These are phyloP conservation scores for Darevskia nairensis DNA, from an alignment of 2,797 vertebrate genomes.

Conservation along the genomic window DNA sequence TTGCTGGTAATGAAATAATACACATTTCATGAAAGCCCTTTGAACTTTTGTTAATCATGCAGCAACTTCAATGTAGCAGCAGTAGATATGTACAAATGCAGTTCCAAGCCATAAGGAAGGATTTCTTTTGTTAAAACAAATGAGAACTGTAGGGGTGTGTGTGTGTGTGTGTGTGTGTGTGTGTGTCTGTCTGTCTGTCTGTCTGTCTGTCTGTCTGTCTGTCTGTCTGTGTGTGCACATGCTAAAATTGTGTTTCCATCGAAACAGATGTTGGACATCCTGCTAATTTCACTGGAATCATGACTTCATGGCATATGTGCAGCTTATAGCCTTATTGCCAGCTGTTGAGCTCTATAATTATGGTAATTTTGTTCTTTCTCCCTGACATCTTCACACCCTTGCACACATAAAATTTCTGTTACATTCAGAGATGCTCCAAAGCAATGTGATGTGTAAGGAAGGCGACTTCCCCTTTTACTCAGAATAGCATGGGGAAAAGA, in stretches of 20 bases:
- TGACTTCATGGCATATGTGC: background rate
- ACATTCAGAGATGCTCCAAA: constrained; percentile 39
- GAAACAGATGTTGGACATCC: background rate
- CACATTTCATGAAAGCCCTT: background rate
- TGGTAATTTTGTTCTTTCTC: constrained; percentile 49
- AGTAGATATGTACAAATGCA: background rate
- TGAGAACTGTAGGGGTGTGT: background rate
- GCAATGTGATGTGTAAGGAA: constrained; percentile 43
- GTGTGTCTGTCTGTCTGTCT: no score
- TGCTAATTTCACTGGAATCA: constrained; percentile 22
- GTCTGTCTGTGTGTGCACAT: no score
- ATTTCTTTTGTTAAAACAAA: background rate
- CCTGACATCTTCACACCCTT: constrained; percentile 29
- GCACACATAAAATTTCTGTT: constrained; percentile 11
- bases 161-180: background rate
- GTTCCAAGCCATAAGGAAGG: background rate
- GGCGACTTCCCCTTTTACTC: constrained; percentile 33
- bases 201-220: no score
- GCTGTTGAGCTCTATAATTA: constrained; percentile 44
- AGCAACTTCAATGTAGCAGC: background rate
- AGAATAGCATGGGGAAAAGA: background rate
- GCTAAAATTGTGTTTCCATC: background rate
- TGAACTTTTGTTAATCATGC: background rate
- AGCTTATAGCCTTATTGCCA: constrained; percentile 32
- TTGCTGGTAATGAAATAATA: background rate